Evolutionary conservation across 2,888 invertebrate species (phyloP), one percentile per base, ranked within the genome.

Genomic region (Drosophila buzzatii): DNA sequence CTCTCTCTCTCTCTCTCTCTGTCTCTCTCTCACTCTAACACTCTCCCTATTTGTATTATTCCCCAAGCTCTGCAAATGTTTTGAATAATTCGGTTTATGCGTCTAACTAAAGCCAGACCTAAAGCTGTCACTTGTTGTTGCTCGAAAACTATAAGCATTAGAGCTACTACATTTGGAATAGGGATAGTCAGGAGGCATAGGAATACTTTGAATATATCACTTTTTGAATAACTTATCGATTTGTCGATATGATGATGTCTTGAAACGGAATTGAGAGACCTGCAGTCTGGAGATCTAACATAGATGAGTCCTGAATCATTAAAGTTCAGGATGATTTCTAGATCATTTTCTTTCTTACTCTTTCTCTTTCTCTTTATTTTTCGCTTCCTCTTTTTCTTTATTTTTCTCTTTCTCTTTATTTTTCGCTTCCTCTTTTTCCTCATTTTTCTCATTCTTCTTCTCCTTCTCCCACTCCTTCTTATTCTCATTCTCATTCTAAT

Each of bases 11-110:
- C 27, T 9, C 47, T 9, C 10, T 31, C 31, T 18, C 8, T 14
- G 14, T 37, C 37, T 1, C 23, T 3, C 18, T 20, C 31, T 33
- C 3, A 9, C 18, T 20, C 16, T 20, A 3, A 3, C 16, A 2
- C 47, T 10, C 10, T n/a, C 31, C 3, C 12, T 23, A 23, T 47
- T 4, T 20, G 14, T 10, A 18, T 3, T 47, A 35, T 18, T 18
- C 18, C 51, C 33, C 8, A 14, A 18, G 51, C 51, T 18, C 33
- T 18, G 18, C 31, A 33, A 33, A 35, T 51, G 20, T 14, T 51
- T 51, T 51, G 12, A 51, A 51, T 51, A 51, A 51, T 49, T 49
- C 49, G 49, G 27, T n/a, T 47, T 31, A 27, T 16, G 23, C 16
- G 45, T n/a, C n/a, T 18, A 51, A 18, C 51, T 18, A 51, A 8